Evolutionary conservation across 2,888 invertebrate species (phyloP).

Genomic region (Tenthredo notha): DNA sequence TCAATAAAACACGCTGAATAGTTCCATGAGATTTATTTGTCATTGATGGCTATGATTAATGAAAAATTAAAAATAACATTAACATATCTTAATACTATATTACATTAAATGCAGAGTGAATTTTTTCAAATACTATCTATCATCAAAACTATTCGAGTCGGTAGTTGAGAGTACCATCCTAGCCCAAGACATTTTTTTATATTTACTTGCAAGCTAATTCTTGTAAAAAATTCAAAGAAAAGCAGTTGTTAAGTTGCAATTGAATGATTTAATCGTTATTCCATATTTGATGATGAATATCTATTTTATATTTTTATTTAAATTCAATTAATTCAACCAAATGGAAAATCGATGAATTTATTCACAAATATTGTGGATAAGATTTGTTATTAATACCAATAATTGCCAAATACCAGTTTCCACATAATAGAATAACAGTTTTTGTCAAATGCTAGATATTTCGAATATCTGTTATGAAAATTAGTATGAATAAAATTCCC

Average conservation of each 20-base stretch:
- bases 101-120: conserved; percentile 49
- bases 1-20: conserved; percentile 61
- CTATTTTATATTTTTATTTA: neutral
- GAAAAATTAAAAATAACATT: conserved; percentile 52
- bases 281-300: neutral
- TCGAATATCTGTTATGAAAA: conserved; percentile 29
- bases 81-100: conserved; percentile 46
- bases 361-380: neutral
- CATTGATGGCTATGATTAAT: conserved; percentile 60
- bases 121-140: conserved; percentile 45
- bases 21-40: conserved; percentile 62
- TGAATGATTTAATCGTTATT: neutral
- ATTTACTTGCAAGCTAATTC: conserved; percentile 23
- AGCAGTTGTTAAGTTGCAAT: neutral
- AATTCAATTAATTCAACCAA: neutral
- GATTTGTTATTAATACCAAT: neutral
- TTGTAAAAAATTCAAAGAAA: neutral
- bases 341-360: neutral
- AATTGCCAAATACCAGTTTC: conserved; percentile 6
- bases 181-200: conserved; percentile 27
- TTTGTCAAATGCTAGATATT: conserved; percentile 13
- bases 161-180: neutral
- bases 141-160: conserved; percentile 41
- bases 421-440: conserved; percentile 11
- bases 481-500: conserved; percentile 45